Base-by-base conservation (phyloP, 2,113 vertebrate genomes). In the Neopipo cinnamomea region DNA sequence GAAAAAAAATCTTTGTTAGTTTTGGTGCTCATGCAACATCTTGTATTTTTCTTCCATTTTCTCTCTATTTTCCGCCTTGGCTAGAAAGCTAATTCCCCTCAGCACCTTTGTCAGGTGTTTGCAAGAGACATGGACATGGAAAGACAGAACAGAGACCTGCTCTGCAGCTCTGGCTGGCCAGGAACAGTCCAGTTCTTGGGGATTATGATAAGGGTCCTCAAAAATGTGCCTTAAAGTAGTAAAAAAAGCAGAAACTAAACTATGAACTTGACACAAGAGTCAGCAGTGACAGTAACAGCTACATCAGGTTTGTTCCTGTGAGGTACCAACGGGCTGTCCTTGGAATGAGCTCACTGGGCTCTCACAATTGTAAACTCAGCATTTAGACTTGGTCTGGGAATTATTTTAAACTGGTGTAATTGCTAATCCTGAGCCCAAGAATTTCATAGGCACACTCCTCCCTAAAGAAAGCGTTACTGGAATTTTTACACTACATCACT, bases 101-200 rank as follows among this genome's bases (percentile, higher is more conserved):
- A 39, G 5, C 4, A 6, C 18, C 67, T 52, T 62, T 5, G 0
- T 2, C 41, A 33, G 7, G 33, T 2, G 0, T 22, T 63, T 61
- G 42, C 46, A 75, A 50, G 55, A 88, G 41, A 31, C 5, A 11
- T 37, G 47, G 27, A 35, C 4, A 12, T 37, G 52, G 27, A 39
- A 85, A 28, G 20, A 33, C 39, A 49, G 28, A 37, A 44, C 0
- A 5, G n/a, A 77, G 18, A 77, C 9, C 27, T 9, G 10, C 12
- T 85, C 41, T 50, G 65, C 4, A 3, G 14, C 25, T 35, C 23
- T 59, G 22, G 17, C 35, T 71, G 52, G 33, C 52, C 3, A 3
- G 42, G 59, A 39, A 33, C 1, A 0, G 20, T 70, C 28, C 21
- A 53, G 33, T 33, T 74, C 73, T 50, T 50, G 41, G n/a, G 7